phyloP scores from a whole-genome alignment of 2,888 invertebrate species.

The Cepaea hortensis region DNA sequence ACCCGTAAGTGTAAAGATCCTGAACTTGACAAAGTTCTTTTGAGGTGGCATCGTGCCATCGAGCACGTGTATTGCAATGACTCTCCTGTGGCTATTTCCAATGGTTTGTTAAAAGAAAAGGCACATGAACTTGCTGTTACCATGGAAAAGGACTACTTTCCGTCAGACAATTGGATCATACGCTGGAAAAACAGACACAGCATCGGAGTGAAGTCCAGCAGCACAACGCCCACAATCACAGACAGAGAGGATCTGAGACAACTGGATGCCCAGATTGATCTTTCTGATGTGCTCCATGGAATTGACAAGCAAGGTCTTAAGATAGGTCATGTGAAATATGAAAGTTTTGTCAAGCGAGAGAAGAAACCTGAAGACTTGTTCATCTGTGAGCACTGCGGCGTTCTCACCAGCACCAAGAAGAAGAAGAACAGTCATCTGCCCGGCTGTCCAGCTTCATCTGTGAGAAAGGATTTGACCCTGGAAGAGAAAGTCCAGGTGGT shows the following conservation, averaged over 20 bases:
- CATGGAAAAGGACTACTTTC: slow-evolving; percentile 38
- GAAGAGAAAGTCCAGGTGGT: slow-evolving; percentile 43
- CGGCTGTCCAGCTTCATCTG: slow-evolving; percentile 31
- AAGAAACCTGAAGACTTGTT: slow-evolving; percentile 39
- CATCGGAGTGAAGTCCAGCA: slow-evolving; percentile 4
- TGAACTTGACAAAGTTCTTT: slow-evolving; percentile 30
- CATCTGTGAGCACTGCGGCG: slow-evolving; percentile 44
- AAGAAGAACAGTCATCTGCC: slow-evolving; percentile 16
- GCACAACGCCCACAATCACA: not conserved
- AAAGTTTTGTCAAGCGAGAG: not conserved
- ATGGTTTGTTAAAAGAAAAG: slow-evolving; percentile 37
- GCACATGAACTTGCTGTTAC: slow-evolving; percentile 32
- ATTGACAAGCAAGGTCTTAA: slow-evolving; percentile 11
- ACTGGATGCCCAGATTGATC: slow-evolving; percentile 14
- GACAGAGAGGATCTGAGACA: slow-evolving; percentile 21
- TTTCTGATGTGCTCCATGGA: slow-evolving; percentile 23
- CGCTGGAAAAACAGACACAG: slow-evolving; percentile 48
- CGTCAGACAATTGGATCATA: slow-evolving; percentile 44
- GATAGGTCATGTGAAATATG: slow-evolving; percentile 25
- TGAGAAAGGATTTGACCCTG: slow-evolving; percentile 43
- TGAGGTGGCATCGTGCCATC: slow-evolving; percentile 36
- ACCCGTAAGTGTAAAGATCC: slow-evolving; percentile 43
- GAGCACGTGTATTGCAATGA: slow-evolving; percentile 4
- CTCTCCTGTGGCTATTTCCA: slow-evolving; percentile 22
- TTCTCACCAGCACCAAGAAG: slow-evolving; percentile 26